Evolutionary conservation across 2,113 vertebrate genomes (phyloP).

Genomic region (Sorex araneus): DNA sequence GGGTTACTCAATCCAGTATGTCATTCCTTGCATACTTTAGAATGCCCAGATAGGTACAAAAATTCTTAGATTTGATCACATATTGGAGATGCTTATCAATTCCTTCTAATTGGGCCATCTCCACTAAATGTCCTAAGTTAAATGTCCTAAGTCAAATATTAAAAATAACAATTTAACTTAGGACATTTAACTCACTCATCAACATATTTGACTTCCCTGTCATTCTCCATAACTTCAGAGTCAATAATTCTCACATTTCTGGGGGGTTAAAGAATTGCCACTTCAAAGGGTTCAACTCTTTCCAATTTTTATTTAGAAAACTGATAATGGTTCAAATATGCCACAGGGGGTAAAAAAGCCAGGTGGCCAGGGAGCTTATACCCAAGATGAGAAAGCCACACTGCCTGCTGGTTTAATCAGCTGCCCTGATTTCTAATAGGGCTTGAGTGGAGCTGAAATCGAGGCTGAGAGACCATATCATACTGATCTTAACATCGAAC

Average conservation of each 20-base stretch:
- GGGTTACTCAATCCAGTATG: background rate
- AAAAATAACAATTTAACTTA: background rate
- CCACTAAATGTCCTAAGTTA: slow-evolving; percentile 24
- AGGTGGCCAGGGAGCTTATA: slow-evolving; percentile 76
- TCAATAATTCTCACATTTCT: slow-evolving; percentile 54
- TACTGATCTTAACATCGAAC: slow-evolving; percentile 74
- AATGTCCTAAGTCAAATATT: slow-evolving; percentile 51
- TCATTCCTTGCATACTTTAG: background rate
- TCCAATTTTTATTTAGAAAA: slow-evolving; percentile 83
- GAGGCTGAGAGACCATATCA: slow-evolving; percentile 77
- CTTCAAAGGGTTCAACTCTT: slow-evolving; percentile 79
- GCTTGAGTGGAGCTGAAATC: slow-evolving; percentile 76
- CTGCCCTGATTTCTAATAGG: slow-evolving; percentile 75
- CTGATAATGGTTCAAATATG: slow-evolving; percentile 82
- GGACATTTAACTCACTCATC: no score
- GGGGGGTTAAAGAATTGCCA: slow-evolving; percentile 75
- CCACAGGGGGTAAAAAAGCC: slow-evolving; percentile 79
- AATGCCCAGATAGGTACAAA: background rate
- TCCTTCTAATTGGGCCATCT: slow-evolving; percentile 45
- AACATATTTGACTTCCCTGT: slow-evolving; percentile 1
- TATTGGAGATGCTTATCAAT: slow-evolving; percentile 24
- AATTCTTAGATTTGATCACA: background rate
- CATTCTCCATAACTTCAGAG: slow-evolving; percentile 54
- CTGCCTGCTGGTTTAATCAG: slow-evolving; percentile 80
- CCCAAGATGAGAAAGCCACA: slow-evolving; percentile 69